Conservation (phyloP, 2,797 vertebrate species). For the Characodon lateralis region DNA sequence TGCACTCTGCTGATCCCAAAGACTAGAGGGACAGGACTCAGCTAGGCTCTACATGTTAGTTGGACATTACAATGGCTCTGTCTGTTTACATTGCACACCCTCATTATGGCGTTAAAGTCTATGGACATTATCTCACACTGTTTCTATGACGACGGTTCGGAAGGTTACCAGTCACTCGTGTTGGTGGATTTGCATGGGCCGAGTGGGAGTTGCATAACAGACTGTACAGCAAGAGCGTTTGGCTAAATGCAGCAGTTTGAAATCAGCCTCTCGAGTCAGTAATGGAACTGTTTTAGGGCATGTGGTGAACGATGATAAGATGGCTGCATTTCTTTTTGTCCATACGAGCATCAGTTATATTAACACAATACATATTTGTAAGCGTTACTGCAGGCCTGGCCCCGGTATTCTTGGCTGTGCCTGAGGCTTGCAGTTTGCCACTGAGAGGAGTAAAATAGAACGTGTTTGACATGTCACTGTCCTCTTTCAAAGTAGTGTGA, state of each 20-base stretch:
- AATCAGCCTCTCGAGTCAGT: slow-evolving; percentile 51
- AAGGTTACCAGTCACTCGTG: slow-evolving; percentile 71
- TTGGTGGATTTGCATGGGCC: slow-evolving; percentile 76
- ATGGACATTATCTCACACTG: slow-evolving; percentile 67
- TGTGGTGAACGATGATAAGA: slow-evolving; percentile 39
- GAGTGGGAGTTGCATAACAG: slow-evolving; percentile 77
- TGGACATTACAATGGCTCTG: slow-evolving; percentile 47
- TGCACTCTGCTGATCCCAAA: slow-evolving; percentile 17
- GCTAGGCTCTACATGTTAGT: slow-evolving; percentile 44
- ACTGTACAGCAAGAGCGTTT: slow-evolving; percentile 45
- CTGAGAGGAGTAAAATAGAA: slow-evolving; percentile 29
- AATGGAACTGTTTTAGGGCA: slow-evolving; percentile 54
- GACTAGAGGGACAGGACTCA: slow-evolving; percentile 35
- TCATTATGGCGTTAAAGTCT: slow-evolving; percentile 59
- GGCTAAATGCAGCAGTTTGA: slow-evolving; percentile 41
- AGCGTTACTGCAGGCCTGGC: slow-evolving; percentile 24
- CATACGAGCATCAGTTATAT: slow-evolving; percentile 49
- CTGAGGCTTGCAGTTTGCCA: slow-evolving; percentile 25
- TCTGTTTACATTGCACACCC: slow-evolving; percentile 67
- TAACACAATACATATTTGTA: slow-evolving; percentile 60
- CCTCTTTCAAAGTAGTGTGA: slow-evolving; percentile 31
- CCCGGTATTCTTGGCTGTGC: slow-evolving; percentile 54
- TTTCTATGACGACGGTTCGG: slow-evolving; percentile 69
- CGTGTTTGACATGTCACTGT: slow-evolving; percentile 29
- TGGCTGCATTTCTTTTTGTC: slow-evolving; percentile 45